Evolutionary conservation across 2,797 vertebrate species (phyloP).

Genomic region (Lithobates pipiens): DNA sequence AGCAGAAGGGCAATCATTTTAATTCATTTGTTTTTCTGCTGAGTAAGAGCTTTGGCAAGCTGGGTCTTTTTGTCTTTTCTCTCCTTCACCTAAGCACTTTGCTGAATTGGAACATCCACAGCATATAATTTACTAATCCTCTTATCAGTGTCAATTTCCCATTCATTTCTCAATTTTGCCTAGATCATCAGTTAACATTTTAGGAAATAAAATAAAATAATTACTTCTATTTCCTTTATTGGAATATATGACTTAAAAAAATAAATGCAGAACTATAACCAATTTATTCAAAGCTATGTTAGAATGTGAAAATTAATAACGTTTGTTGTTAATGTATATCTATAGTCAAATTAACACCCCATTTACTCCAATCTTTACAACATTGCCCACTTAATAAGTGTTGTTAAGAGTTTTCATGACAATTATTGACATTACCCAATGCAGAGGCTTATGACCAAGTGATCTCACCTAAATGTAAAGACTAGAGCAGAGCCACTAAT

Average conservation of each 20-base stretch:
- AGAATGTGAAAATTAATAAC: too few relatives aligned
- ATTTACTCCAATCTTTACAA: too few relatives aligned
- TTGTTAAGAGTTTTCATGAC: too few relatives aligned
- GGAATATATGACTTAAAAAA: background rate
- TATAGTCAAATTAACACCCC: too few relatives aligned
- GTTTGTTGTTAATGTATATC: too few relatives aligned
- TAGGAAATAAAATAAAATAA: background rate
- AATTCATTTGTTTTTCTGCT: slow-evolving; percentile 62
- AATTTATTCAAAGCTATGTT: too few relatives aligned
- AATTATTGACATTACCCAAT: too few relatives aligned
- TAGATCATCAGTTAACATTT: slow-evolving; percentile 47
- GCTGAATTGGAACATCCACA: slow-evolving; percentile 54
- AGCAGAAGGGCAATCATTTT: slow-evolving; percentile 59
- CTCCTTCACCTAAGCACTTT: slow-evolving; percentile 62
- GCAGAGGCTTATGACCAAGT: too few relatives aligned
- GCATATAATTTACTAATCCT: slow-evolving; percentile 57
- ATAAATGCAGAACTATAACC: background rate
- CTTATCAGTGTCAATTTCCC: slow-evolving; percentile 57
- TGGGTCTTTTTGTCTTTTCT: slow-evolving; percentile 53
- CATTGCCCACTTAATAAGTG: too few relatives aligned
- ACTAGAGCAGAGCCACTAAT: too few relatives aligned
- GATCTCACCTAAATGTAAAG: too few relatives aligned
- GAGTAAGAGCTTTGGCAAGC: slow-evolving; percentile 58
- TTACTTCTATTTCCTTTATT: background rate
- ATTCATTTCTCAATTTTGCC: slow-evolving; percentile 44